phyloP scores from a whole-genome alignment of 2,797 vertebrate genomes.

The Rhynchotus rufescens region DNA sequence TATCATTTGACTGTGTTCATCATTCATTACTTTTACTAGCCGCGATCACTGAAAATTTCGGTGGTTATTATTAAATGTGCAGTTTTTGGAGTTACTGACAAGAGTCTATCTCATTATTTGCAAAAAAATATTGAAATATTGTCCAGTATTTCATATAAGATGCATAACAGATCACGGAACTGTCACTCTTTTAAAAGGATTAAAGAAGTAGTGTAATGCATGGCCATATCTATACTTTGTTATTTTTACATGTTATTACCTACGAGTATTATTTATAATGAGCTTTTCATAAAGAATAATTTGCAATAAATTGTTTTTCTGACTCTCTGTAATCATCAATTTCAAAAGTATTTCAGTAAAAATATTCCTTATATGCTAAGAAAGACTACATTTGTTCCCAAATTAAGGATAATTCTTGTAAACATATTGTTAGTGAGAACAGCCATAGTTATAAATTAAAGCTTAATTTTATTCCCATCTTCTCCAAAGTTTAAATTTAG shows the following conservation, averaged over 20 bases:
- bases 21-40: neutral
- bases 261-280: constrained; percentile 3
- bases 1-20: neutral
- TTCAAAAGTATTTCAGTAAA: neutral
- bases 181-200: neutral
- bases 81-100: neutral
- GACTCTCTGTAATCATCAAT: neutral
- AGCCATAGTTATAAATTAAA: neutral
- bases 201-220: neutral
- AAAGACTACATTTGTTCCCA: neutral
- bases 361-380: neutral
- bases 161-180: neutral
- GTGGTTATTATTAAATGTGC: neutral
- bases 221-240: neutral
- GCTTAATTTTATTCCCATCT: neutral
- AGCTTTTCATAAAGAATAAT: neutral
- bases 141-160: neutral
- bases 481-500: neutral
- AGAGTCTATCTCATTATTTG: neutral
- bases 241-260: neutral
- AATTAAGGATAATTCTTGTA: neutral
- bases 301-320: neutral
- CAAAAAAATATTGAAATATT: neutral
- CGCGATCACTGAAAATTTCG: neutral
- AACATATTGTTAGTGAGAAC: neutral